These are phyloP conservation scores for Hemibates koningsi DNA, from an alignment of 2,113 vertebrate genomes.

Conservation along the genomic window DNA sequence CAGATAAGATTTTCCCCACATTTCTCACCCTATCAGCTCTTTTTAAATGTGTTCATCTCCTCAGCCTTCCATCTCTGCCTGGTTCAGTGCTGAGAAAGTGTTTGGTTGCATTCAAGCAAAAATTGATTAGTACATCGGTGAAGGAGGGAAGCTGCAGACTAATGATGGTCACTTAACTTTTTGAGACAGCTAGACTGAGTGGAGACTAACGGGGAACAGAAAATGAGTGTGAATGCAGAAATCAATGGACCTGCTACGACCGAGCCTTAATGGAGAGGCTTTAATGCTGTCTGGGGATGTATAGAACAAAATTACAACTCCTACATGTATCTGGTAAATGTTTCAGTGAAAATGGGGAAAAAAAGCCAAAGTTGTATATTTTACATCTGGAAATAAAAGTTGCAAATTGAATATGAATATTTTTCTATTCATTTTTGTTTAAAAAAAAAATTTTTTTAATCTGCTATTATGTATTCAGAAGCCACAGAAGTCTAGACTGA, in stretches of 20 bases:
- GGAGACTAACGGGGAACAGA: background rate
- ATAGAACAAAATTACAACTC: background rate
- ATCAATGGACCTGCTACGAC: background rate
- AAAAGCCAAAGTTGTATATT: background rate
- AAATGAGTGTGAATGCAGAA: conserved; percentile 11
- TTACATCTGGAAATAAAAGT: background rate
- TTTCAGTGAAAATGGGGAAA: background rate
- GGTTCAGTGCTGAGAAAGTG: background rate
- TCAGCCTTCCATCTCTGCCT: background rate
- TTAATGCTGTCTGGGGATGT: background rate
- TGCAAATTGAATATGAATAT: background rate
- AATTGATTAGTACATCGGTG: conserved; percentile 5
- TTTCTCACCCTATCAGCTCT: background rate
- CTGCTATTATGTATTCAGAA: background rate
- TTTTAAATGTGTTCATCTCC: background rate
- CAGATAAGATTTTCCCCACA: background rate
- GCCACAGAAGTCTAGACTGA: background rate
- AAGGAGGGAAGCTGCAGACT: background rate
- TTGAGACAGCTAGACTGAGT: background rate
- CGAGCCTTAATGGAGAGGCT: background rate
- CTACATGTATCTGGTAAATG: background rate
- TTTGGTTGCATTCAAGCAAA: background rate
- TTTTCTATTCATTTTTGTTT: background rate
- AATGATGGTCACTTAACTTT: conserved; percentile 15
- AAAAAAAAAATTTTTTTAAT: background rate